Percentiles rank a stretch among this genome's conserved stretches.
These are phyloP conservation scores for Odontamblyopus lacepedii DNA, from an alignment of 2,797 vertebrate genomes.

Conservation along the genomic window DNA sequence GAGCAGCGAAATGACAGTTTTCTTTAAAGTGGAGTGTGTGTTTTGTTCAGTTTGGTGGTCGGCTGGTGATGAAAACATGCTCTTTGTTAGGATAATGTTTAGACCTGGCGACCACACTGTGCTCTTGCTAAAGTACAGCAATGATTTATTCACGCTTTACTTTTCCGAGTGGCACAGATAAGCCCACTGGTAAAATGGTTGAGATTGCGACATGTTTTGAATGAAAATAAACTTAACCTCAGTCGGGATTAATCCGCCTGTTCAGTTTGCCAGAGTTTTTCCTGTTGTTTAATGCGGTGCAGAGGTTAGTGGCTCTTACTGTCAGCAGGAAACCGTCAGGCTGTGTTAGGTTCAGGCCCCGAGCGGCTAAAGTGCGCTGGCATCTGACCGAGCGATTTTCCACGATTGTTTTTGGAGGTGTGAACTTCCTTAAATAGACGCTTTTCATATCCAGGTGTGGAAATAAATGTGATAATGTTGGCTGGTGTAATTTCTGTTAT, in stretches of 20 bases:
- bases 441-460: conserved; percentile 1
- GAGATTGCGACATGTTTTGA: neutral
- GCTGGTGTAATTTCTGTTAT: no score
- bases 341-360: no score
- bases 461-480: neutral
- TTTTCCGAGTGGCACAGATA: neutral
- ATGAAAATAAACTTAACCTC: neutral
- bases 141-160: neutral
- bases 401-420: neutral
- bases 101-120: no score
- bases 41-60: neutral
- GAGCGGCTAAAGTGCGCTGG: no score
- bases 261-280: neutral
- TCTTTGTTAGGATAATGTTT: no score
- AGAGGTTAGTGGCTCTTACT: neutral
- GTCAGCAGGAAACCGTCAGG: neutral
- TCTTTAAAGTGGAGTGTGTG: no score
- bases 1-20: no score
- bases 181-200: neutral
- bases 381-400: neutral
- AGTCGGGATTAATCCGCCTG: neutral
- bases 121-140: neutral
- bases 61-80: no score
- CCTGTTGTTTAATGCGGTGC: neutral
- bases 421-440: conserved; percentile 24